These are phyloP conservation scores for Athrips mouffetella DNA, from an alignment of 2,888 invertebrate species.

Conservation along the genomic window DNA sequence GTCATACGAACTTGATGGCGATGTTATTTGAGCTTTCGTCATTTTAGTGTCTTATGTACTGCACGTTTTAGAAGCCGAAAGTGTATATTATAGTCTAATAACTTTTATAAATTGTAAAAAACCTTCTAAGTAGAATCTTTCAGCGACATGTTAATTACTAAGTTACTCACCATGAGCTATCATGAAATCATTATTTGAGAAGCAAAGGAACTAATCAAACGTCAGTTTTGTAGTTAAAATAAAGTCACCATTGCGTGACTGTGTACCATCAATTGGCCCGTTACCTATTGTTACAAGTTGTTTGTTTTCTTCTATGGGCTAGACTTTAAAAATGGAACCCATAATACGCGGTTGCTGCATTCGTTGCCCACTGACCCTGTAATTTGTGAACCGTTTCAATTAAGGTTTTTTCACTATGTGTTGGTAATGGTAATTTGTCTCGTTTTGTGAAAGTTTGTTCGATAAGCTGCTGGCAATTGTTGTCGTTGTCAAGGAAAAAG, in stretches of 20 bases:
- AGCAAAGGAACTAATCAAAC: too few relatives aligned
- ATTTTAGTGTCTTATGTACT: too few relatives aligned
- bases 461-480: neutral
- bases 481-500: too few relatives aligned
- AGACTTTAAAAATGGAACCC: constrained; percentile 13
- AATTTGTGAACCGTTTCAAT: constrained; percentile 15
- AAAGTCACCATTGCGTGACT: constrained; percentile 28
- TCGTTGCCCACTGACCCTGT: constrained; percentile 11
- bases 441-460: neutral
- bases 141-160: neutral
- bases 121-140: too few relatives aligned
- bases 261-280: constrained; percentile 24
- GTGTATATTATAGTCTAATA: too few relatives aligned
- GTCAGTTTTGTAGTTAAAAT: constrained; percentile 26
- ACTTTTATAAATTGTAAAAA: too few relatives aligned
- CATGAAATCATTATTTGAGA: too few relatives aligned
- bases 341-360: constrained; percentile 13
- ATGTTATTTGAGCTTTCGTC: too few relatives aligned
- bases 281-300: constrained; percentile 24
- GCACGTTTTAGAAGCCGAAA: too few relatives aligned
- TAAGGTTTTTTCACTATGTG: constrained; percentile 7
- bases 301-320: constrained; percentile 24
- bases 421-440: neutral
- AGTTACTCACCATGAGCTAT: too few relatives aligned
- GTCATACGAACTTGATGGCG: too few relatives aligned